Evolutionary conservation across 2,888 invertebrate species (phyloP).

Genomic region (Bedellia somnulentella): DNA sequence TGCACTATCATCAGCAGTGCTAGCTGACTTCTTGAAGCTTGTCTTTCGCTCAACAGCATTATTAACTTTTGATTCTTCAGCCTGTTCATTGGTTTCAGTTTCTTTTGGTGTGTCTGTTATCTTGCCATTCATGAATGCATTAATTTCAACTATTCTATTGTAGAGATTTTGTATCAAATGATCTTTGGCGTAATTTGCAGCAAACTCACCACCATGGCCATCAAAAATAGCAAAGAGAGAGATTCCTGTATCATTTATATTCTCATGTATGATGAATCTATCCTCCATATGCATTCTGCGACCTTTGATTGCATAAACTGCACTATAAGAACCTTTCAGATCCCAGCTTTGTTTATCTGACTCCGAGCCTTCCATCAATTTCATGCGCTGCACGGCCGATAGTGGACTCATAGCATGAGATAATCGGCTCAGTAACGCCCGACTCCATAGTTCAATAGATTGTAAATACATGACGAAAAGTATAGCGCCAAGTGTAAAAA

Average conservation of each 20-base stretch:
- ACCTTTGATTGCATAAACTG: conserved; percentile 90
- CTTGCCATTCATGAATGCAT: conserved; percentile 67
- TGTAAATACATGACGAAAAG: conserved; percentile 79
- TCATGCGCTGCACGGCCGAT: conserved; percentile 63
- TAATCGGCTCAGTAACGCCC: conserved; percentile 69
- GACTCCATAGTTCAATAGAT: conserved; percentile 82
- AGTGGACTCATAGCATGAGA: conserved; percentile 67
- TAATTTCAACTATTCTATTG: conserved; percentile 74
- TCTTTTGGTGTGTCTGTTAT: conserved; percentile 25
- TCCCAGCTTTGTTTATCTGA: conserved; percentile 72
- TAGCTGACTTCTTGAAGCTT: conserved; percentile 68
- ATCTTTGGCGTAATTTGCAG: conserved; percentile 89
- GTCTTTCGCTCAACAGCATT: conserved; percentile 57
- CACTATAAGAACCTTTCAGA: conserved; percentile 71
- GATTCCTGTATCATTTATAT: conserved; percentile 82
- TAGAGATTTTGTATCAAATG: conserved; percentile 80
- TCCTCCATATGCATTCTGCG: conserved; percentile 93
- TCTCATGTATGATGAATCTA: conserved; percentile 84
- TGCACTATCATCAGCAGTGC: conserved; percentile 61
- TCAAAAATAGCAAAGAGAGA: conserved; percentile 92
- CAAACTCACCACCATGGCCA: conserved; percentile 95
- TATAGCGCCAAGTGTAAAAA: conserved; percentile 71
- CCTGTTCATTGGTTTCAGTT: conserved; percentile 32
- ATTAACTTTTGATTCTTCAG: conserved; percentile 35
- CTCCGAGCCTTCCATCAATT: conserved; percentile 56